Evolutionary conservation across 2,113 vertebrate genomes (phyloP), one percentile per base, ranked within the genome.

Genomic region (Leuciscus idus): DNA sequence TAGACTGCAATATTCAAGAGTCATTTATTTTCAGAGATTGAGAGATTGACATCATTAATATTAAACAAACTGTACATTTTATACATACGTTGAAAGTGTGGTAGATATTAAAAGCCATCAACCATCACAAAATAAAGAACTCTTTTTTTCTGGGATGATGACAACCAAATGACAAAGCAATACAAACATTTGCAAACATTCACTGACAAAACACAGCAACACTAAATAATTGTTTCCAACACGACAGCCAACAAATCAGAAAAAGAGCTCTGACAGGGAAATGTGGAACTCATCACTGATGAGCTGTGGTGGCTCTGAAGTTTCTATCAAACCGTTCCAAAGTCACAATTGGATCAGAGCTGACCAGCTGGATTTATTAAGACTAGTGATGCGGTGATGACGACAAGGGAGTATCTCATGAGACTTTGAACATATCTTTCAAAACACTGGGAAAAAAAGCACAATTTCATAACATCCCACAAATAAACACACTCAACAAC

Each of bases 31-130:
- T 91, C 73, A 90, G 91, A 87, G 91, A 92, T 86, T 88, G 91
- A 89, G 88, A 91, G 90, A 93, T 90, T 89, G 89, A 93, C 90
- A 94, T 92, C 93, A 94, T 91, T 90, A 86, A 91, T 88, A 83
- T 94, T 94, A 94, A 95, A 95, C 94, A 95, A 96, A 95, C 95
- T 96, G 95, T 96, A 95, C 95, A 96, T 94, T 95, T 95, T 95
- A 93, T 95, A 95, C 94, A 96, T 79, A 88, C 77, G 86, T 90
- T 89, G 87, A 88, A 72, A 73, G 23, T 75, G 62, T 48, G 62
- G 57, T 79, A 43, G 78, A 86, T 64, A 50, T 81, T 75, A 57
- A 62, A 43, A 78, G 76, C 81, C 83, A 84, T 52, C 43, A 19
- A 84, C 52, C 52, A 76, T 85, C 43, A 75, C 66, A 85, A 55